Conservation (phyloP, 2,888 invertebrate species). For the Cremastinae sp. region DNA sequence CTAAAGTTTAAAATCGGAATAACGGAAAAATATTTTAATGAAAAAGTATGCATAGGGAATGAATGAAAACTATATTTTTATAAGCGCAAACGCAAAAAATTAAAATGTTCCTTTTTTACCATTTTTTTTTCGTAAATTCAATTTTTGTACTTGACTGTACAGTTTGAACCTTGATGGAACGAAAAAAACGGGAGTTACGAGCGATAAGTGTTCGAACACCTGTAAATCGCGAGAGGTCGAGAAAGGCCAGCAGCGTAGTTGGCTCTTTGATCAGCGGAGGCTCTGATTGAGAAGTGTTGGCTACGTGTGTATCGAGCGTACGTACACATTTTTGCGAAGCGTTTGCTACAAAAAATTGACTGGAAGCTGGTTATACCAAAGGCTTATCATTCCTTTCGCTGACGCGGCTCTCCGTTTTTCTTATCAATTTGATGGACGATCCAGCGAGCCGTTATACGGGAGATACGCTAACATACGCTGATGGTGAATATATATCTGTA, state of each 20-base stretch:
- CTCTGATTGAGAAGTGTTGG: slow-evolving; percentile 23
- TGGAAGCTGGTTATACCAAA: slow-evolving; percentile 35
- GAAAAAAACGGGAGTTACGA: slow-evolving; percentile 1
- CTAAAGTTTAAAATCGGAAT: too few relatives aligned
- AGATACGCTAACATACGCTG: slow-evolving; percentile 41
- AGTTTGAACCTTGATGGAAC: neutral
- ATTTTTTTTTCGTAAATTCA: too few relatives aligned
- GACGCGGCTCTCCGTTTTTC: slow-evolving; percentile 52
- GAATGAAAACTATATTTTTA: too few relatives aligned
- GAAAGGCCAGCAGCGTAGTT: slow-evolving; percentile 34
- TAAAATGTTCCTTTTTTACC: too few relatives aligned
- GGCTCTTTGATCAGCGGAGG: slow-evolving; percentile 41
- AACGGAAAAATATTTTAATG: too few relatives aligned
- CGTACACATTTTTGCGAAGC: neutral
- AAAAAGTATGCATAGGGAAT: too few relatives aligned
- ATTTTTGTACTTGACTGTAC: slow-evolving; percentile 24
- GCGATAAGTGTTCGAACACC: slow-evolving; percentile 50
- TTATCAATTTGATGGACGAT: slow-evolving; percentile 60
- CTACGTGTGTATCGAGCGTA: slow-evolving; percentile 1
- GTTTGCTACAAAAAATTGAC: slow-evolving; percentile 12
- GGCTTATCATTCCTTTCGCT: slow-evolving; percentile 56
- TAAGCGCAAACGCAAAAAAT: too few relatives aligned
- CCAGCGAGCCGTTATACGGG: slow-evolving; percentile 31
- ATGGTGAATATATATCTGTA: slow-evolving; percentile 15
- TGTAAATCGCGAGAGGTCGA: slow-evolving; percentile 45